Percentiles rank a stretch among this genome's conserved stretches.
Conservation (phyloP, 2,888 invertebrate species). For the Hirtodrosophila cameraria region DNA sequence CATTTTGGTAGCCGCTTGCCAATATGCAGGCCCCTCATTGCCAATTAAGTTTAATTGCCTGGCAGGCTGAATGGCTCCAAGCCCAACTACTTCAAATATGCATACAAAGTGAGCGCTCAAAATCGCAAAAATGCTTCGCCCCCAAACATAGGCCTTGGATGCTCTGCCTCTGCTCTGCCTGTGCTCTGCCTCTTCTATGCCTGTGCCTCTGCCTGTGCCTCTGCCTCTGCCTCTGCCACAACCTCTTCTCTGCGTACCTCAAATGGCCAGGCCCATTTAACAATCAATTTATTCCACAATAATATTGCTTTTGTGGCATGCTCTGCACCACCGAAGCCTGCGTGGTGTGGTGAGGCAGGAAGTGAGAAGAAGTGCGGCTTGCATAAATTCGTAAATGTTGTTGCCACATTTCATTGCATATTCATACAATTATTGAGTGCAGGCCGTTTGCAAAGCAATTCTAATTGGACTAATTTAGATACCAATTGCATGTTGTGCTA, state of each 20-base stretch:
- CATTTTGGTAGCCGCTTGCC: slow-evolving; percentile 36
- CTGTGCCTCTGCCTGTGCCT: too few relatives aligned
- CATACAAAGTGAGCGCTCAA: slow-evolving; percentile 61
- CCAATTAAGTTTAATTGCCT: slow-evolving; percentile 76
- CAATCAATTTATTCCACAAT: slow-evolving; percentile 79
- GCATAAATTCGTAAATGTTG: slow-evolving; percentile 44
- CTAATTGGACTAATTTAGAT: slow-evolving; percentile 70
- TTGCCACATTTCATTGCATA: slow-evolving; percentile 62
- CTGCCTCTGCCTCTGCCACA: too few relatives aligned
- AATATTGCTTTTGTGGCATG: slow-evolving; percentile 57
- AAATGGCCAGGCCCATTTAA: slow-evolving; percentile 61
- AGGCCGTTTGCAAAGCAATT: slow-evolving; percentile 25
- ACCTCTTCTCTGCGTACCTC: too few relatives aligned
- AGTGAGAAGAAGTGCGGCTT: not conserved
- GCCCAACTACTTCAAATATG: slow-evolving; percentile 66
- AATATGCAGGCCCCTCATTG: slow-evolving; percentile 46
- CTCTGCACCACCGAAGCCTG: slow-evolving; percentile 8
- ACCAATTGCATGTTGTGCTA: slow-evolving; percentile 4
- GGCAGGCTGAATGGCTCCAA: slow-evolving; percentile 44
- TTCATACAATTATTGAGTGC: slow-evolving; percentile 63
- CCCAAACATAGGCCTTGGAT: not conserved
- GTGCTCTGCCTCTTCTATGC: too few relatives aligned
- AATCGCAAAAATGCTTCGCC: slow-evolving; percentile 32
- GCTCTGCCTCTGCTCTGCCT: too few relatives aligned
- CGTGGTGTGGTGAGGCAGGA: slow-evolving; percentile 3